Percentiles rank a stretch among this genome's conserved stretches.
phyloP scores from a whole-genome alignment of 2,797 vertebrate genomes.

The Sebastes reedi region DNA sequence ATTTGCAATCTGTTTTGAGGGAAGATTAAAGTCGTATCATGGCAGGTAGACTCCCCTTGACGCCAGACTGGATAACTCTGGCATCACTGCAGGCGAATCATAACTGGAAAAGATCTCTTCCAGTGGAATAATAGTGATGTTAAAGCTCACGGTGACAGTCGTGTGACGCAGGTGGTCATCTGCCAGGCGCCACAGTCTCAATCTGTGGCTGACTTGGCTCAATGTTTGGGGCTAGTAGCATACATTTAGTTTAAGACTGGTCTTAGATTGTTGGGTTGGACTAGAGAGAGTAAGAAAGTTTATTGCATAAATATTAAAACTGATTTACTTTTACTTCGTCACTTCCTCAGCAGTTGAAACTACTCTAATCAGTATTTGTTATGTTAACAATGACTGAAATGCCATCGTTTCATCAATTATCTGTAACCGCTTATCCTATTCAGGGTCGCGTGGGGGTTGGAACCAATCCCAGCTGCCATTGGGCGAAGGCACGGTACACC shows the following conservation, averaged over 20 bases:
- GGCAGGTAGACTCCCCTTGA: conserved; percentile 25
- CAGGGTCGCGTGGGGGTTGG: too few species aligned
- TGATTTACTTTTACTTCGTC: neutral
- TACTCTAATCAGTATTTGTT: neutral
- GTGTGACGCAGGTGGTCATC: conserved; percentile 20
- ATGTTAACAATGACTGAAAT: neutral
- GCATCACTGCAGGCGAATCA: conserved; percentile 36
- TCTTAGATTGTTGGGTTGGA: neutral
- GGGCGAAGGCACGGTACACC: too few species aligned
- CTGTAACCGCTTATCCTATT: too few species aligned
- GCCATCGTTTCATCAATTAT: too few species aligned
- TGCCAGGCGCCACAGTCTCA: conserved; percentile 12
- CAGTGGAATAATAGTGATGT: conserved; percentile 18
- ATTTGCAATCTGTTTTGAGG: conserved; percentile 25
- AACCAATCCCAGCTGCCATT: too few species aligned
- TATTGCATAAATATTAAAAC: neutral
- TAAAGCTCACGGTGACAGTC: conserved; percentile 8
- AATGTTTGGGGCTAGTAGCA: neutral
- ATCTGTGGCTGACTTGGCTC: neutral
- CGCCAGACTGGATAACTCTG: conserved; percentile 14
- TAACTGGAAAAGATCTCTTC: conserved; percentile 10
- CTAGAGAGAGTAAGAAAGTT: neutral
- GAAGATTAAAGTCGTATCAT: conserved; percentile 19
- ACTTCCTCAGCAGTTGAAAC: neutral
- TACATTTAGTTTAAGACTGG: neutral